Evolutionary conservation across 2,888 invertebrate genomes (phyloP).

Genomic region (Parnassius mnemosyne): DNA sequence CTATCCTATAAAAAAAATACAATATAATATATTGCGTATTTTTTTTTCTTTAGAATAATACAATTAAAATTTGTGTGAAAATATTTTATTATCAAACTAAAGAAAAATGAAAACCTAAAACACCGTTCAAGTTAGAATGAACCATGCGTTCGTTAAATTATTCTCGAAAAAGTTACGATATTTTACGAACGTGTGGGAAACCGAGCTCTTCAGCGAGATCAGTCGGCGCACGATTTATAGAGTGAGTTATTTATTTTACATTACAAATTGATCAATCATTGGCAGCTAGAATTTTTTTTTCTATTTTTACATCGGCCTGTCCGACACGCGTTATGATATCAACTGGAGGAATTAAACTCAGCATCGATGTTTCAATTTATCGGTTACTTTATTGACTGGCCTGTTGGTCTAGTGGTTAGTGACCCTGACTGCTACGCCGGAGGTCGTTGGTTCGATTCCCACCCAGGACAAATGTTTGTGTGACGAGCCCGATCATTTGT

Average conservation of each 20-base stretch:
- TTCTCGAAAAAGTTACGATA: conserved; percentile 14
- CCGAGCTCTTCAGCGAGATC: conserved; percentile 48
- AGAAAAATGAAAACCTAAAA: too few relatives aligned
- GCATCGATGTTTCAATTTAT: neutral
- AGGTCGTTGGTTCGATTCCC: too few relatives aligned
- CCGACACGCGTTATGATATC: conserved; percentile 14
- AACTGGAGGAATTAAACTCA: conserved; percentile 26
- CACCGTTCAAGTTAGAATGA: neutral
- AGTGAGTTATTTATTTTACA: conserved; percentile 72
- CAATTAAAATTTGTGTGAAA: too few relatives aligned
- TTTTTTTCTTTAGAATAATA: too few relatives aligned
- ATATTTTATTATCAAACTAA: too few relatives aligned
- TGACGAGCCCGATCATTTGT: too few relatives aligned
- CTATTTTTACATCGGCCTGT: conserved; percentile 48
- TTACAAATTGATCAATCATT: conserved; percentile 74
- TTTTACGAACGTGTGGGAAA: conserved; percentile 41
- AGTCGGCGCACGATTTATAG: conserved; percentile 54
- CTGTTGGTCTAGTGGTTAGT: too few relatives aligned
- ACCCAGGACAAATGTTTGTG: too few relatives aligned
- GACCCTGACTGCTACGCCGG: too few relatives aligned
- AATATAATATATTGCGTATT: too few relatives aligned
- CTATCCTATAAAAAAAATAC: too few relatives aligned
- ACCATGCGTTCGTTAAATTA: neutral
- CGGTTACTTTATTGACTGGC: too few relatives aligned
- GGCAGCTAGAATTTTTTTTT: conserved; percentile 55